Percentiles rank a stretch among this genome's conserved stretches.
These are phyloP conservation scores for Papilio polytes DNA, from an alignment of 1,140 invertebrate genomes.

Conservation along the genomic window DNA sequence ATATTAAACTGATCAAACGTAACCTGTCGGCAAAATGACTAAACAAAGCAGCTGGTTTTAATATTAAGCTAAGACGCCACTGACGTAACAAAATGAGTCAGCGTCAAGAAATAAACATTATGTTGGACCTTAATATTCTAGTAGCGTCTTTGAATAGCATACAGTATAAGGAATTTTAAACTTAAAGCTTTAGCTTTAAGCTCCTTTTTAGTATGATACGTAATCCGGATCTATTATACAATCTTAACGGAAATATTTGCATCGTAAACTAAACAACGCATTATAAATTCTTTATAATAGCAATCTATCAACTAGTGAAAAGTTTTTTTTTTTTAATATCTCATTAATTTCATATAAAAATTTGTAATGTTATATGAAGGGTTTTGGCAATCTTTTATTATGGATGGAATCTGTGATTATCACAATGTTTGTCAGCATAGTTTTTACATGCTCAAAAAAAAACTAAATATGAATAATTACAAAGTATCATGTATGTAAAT, in stretches of 20 bases:
- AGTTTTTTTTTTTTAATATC: not conserved
- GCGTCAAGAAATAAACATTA: slow-evolving; percentile 31
- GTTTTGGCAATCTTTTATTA: too few relatives aligned
- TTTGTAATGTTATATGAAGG: too few relatives aligned
- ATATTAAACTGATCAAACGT: not conserved
- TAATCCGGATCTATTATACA: not conserved
- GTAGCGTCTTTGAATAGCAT: not conserved
- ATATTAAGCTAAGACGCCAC: slow-evolving; percentile 26
- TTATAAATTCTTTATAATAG: not conserved
- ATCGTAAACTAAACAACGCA: not conserved
- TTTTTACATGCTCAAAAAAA: not conserved
- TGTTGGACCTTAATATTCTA: slow-evolving; percentile 34
- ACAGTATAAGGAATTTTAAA: not conserved
- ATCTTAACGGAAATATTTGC: slow-evolving; percentile 13
- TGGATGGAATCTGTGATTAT: too few relatives aligned
- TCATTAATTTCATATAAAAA: not conserved
- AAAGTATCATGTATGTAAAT: too few relatives aligned
- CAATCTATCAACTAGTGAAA: not conserved
- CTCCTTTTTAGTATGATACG: not conserved
- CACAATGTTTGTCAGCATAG: too few relatives aligned
- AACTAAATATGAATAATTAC: not conserved
- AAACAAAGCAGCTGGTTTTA: slow-evolving; percentile 11
- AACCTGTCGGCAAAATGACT: slow-evolving; percentile 10
- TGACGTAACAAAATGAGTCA: slow-evolving; percentile 35
- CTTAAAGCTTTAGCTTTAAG: slow-evolving; percentile 12